Base-by-base conservation (phyloP, 2,797 vertebrate species). In the Mormyrops attenuatus region DNA sequence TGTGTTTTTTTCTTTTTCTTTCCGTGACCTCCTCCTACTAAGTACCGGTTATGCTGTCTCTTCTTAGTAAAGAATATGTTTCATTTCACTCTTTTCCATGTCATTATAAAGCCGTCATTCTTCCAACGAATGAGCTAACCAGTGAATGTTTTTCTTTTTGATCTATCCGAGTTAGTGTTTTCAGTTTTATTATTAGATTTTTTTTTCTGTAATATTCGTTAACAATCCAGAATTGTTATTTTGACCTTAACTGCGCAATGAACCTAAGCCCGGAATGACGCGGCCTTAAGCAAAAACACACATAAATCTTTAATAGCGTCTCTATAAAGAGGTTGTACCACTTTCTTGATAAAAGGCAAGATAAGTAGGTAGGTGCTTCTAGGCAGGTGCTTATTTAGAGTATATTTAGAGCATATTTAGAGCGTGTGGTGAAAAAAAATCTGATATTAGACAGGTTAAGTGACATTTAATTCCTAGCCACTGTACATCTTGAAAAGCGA, bases 401-500 rank as follows among this genome's bases (percentile, higher is more conserved):
- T 84, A 22, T 84, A 17, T 50, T 85, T 50, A 47, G 38, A 47
- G 44, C 47, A 44, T 49, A 84, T 84, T 84, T 85, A 85, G 82
- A 11, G 47, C 13, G 47, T 52, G 20, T 22, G 7, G n/a, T 22
- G 7, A 5, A 49, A 44, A 84, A 85, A 85, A 50, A 49, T 77
- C 69, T 38, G 15, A 30, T 26, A 20, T 77, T 85, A 50, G 44
- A 85, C n/a, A 7, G 20, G 41, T 49, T 84, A 84, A 11, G 77
- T 49, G 77, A 84, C 82, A 85, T 85, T 85, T 85, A 85, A 85
- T 85, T 85, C 47, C 22, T 4, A 47, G 47, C 41, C 82, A 85
- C 22, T 26, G 82, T n/a, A 85, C 47, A 85, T 49, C 47, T 30
- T 44, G 41, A 44, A 84, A 84, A 20, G 17, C 6, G 2, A 84